Evolutionary conservation across 2,797 vertebrate species (phyloP).

Genomic region (Brachyalestes nurse): DNA sequence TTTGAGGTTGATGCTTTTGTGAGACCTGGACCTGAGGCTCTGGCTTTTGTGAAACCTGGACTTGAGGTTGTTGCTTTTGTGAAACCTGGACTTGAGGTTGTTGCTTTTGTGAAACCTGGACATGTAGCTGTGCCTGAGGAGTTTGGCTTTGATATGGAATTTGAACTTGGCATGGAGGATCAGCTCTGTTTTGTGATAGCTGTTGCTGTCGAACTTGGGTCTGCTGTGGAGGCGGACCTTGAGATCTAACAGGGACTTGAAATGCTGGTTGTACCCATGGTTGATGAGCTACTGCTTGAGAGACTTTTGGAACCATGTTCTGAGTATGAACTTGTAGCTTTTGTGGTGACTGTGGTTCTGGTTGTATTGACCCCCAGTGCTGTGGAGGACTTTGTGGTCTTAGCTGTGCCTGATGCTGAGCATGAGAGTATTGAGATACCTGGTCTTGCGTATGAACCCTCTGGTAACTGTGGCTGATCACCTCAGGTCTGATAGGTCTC

Average conservation of each 20-base stretch:
- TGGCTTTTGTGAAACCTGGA: too few relatives aligned
- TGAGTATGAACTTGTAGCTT: conserved; percentile 44
- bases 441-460: conserved; percentile 49
- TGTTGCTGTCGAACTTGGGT: conserved; percentile 46
- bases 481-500: conserved; percentile 59
- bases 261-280: conserved; percentile 61
- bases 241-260: conserved; percentile 59
- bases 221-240: conserved; percentile 24
- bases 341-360: conserved; percentile 45
- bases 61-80: too few relatives aligned
- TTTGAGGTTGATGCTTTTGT: too few relatives aligned
- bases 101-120: too few relatives aligned
- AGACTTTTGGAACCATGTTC: conserved; percentile 10
- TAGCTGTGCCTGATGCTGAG: conserved; percentile 18
- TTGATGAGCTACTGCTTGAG: conserved; percentile 54
- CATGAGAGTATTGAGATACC: conserved; percentile 4
- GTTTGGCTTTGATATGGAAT: conserved; percentile 36
- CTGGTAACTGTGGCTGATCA: conserved; percentile 51
- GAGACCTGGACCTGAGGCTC: too few relatives aligned
- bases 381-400: conserved; percentile 42
- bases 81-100: too few relatives aligned
- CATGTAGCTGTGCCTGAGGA: background rate
- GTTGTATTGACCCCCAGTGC: conserved; percentile 60
- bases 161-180: conserved; percentile 45
- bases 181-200: conserved; percentile 37